A percentile compares a stretch with the other conserved stretches of the same genome.
Evolutionary conservation across 2,888 invertebrate genomes (phyloP).

Genomic region (Marasmarcha lunaedactyla): DNA sequence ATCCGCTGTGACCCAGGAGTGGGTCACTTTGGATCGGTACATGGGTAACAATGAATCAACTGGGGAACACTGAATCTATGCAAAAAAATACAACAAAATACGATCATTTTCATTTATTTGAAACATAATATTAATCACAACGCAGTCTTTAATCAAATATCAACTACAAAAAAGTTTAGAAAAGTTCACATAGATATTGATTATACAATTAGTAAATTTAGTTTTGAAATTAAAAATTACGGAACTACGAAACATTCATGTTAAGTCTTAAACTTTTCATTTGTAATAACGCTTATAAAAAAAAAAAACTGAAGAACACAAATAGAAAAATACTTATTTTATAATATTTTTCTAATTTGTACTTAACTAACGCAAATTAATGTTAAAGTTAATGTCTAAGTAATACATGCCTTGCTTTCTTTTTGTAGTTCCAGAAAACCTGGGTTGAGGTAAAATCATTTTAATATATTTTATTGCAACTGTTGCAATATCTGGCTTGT

Average conservation of each 20-base stretch:
- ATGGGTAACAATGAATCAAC: too few species aligned
- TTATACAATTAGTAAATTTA: not conserved
- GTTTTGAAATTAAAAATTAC: not conserved
- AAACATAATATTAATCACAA: too few species aligned
- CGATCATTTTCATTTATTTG: too few species aligned
- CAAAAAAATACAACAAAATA: too few species aligned
- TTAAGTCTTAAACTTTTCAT: too few species aligned
- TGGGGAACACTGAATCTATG: too few species aligned
- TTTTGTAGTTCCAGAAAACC: conserved; percentile 16
- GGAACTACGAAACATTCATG: not conserved
- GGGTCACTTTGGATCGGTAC: too few species aligned
- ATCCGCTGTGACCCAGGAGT: conserved; percentile 10
- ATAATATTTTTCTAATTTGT: too few species aligned
- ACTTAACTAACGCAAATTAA: conserved; percentile 17
- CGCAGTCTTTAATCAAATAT: too few species aligned
- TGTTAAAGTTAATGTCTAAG: conserved; percentile 16
- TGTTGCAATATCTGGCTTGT: conserved; percentile 17
- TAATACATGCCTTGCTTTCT: conserved; percentile 15
- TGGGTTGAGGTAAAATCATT: conserved; percentile 13
- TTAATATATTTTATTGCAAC: conserved; percentile 15
- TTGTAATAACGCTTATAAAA: not conserved
- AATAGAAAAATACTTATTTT: too few species aligned
- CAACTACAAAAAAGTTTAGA: too few species aligned
- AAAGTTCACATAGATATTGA: too few species aligned
- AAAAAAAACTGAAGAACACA: not conserved